Percentiles rank a stretch among this genome's conserved stretches.
Evolutionary conservation across 2,797 vertebrate genomes (phyloP).

Genomic region (Babyrousa celebensis): DNA sequence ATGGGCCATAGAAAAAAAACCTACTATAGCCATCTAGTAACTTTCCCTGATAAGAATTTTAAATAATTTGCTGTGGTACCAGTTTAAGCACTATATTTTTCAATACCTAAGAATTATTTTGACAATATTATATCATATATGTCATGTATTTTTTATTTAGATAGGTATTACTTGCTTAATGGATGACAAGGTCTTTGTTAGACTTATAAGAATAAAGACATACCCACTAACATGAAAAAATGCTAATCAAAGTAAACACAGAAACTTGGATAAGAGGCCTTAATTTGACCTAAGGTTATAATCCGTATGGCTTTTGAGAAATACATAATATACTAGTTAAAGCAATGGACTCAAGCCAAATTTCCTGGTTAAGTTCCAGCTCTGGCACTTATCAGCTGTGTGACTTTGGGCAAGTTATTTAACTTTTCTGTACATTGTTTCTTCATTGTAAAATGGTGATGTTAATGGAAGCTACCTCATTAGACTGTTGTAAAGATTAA

Average conservation of each 20-base stretch:
- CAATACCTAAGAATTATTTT: not conserved
- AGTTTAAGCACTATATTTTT: not conserved
- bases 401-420: not conserved
- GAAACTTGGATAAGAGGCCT: not conserved
- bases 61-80: not conserved
- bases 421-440: constrained; percentile 2
- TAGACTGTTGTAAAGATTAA: constrained; percentile 23
- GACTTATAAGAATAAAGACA: not conserved
- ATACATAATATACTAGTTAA: not conserved
- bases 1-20: not conserved
- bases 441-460: not conserved
- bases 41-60: constrained; percentile 30
- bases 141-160: not conserved
- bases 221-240: not conserved
- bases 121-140: not conserved
- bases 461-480: not conserved
- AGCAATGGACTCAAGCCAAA: not conserved
- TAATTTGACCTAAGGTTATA: not conserved
- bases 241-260: not conserved
- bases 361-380: not conserved
- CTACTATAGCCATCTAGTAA: not conserved
- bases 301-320: not conserved
- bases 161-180: constrained; percentile 4
- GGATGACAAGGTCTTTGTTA: not conserved
- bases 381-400: not conserved